Evolutionary conservation across 92 coral and sea anemone species (phyloP).

Genomic region (Epizoanthus illoricatus): DNA sequence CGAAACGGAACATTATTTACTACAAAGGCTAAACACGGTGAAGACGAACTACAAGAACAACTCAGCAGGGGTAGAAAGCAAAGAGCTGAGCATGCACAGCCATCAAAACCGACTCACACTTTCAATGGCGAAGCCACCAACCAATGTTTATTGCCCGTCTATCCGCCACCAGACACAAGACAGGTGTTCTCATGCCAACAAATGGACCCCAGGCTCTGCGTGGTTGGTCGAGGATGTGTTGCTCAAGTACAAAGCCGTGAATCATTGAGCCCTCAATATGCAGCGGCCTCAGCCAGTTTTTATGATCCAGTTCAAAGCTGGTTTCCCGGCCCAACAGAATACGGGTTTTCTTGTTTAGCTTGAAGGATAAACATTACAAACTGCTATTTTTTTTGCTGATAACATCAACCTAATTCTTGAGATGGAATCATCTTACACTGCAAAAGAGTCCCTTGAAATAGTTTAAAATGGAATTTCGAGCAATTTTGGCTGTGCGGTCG

Average conservation of each 20-base stretch:
- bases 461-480: too few species aligned
- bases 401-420: too few species aligned
- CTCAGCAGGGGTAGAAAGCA: background rate
- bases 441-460: too few species aligned
- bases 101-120: background rate
- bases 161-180: background rate
- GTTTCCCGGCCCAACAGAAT: slow-evolving; percentile 9
- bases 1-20: background rate
- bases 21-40: slow-evolving; percentile 18
- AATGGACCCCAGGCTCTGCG: slow-evolving; percentile 15
- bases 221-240: background rate
- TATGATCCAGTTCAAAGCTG: slow-evolving; percentile 9
- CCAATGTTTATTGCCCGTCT: background rate
- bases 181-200: slow-evolving; percentile 7
- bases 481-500: too few species aligned
- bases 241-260: background rate
- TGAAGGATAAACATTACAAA: background rate
- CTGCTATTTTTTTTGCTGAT: too few species aligned
- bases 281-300: slow-evolving; percentile 10
- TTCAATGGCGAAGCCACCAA: background rate
- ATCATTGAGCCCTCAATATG: slow-evolving; percentile 7
- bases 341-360: slow-evolving; percentile 5
- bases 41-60: background rate
- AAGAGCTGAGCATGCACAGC: background rate
- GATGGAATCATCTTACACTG: too few species aligned